Evolutionary conservation across 2,797 vertebrate genomes (phyloP).

Genomic region (Leptodactylus fallax): DNA sequence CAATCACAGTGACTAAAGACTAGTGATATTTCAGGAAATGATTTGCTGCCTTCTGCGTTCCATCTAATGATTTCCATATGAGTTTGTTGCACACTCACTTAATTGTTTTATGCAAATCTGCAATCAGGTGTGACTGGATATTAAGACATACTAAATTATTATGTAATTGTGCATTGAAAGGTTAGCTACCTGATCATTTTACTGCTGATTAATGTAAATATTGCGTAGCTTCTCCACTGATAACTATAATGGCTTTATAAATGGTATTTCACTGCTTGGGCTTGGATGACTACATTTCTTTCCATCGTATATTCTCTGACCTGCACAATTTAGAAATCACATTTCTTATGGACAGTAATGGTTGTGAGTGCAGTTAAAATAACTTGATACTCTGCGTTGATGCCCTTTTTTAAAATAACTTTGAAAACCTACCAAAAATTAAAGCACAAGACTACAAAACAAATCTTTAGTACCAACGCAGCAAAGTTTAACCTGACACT

Average conservation of each 20-base stretch:
- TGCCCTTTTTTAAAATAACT: too few species aligned
- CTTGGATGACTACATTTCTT: background rate
- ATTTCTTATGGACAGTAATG: background rate
- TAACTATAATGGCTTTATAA: background rate
- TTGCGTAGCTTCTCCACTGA: background rate
- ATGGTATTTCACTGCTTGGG: background rate
- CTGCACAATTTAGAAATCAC: background rate
- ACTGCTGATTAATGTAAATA: slow-evolving; percentile 32
- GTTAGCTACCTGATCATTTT: slow-evolving; percentile 38
- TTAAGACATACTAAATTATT: slow-evolving; percentile 24
- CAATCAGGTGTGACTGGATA: slow-evolving; percentile 50
- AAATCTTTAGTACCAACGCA: too few species aligned
- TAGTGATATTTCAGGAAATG: slow-evolving; percentile 2
- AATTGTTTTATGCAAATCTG: slow-evolving; percentile 56
- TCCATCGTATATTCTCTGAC: background rate
- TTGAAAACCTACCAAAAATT: too few species aligned
- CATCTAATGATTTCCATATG: slow-evolving; percentile 3
- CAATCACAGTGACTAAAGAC: background rate
- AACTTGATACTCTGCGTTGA: too few species aligned
- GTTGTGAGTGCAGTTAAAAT: background rate
- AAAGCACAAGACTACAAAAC: too few species aligned
- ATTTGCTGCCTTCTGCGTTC: background rate
- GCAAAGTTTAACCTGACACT: too few species aligned
- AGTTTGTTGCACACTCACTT: slow-evolving; percentile 5
- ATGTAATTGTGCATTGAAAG: slow-evolving; percentile 42